phyloP scores from a whole-genome alignment of 1,140 invertebrate genomes.

The Uloborus diversus region DNA sequence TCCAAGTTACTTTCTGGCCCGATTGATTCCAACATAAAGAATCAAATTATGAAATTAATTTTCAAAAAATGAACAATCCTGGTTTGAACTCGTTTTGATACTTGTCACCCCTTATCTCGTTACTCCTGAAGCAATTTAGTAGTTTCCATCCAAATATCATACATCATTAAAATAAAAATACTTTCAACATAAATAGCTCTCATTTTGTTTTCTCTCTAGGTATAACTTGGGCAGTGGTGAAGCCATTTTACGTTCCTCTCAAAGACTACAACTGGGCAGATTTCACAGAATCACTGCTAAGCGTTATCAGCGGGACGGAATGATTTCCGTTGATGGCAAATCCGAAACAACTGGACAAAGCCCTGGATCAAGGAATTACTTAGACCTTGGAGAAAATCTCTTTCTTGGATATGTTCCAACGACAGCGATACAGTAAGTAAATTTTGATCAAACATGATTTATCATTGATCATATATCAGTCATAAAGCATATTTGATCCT shows the following conservation, averaged over 20 bases:
- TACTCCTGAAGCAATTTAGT: too few species aligned
- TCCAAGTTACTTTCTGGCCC: too few species aligned
- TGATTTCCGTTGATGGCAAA: constrained; percentile 80
- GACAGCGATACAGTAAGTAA: constrained; percentile 53
- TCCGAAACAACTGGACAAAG: constrained; percentile 81
- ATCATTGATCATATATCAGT: neutral
- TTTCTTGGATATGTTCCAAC: constrained; percentile 83
- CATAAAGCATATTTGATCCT: too few species aligned
- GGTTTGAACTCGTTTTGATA: too few species aligned
- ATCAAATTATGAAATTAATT: too few species aligned
- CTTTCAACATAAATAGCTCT: too few species aligned
- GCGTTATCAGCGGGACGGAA: constrained; percentile 82
- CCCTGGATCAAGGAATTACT: constrained; percentile 78
- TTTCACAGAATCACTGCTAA: constrained; percentile 84
- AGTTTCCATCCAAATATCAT: too few species aligned
- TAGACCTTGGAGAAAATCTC: constrained; percentile 82
- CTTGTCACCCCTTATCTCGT: too few species aligned
- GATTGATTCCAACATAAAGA: too few species aligned
- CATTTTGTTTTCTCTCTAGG: too few species aligned
- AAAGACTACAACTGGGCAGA: constrained; percentile 77
- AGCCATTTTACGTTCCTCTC: constrained; percentile 77
- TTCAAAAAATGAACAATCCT: too few species aligned
- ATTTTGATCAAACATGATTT: neutral
- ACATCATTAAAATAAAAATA: too few species aligned
- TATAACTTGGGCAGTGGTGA: constrained; percentile 73